phyloP scores from a whole-genome alignment of 2,888 invertebrate species.

The Germaria angustata region DNA sequence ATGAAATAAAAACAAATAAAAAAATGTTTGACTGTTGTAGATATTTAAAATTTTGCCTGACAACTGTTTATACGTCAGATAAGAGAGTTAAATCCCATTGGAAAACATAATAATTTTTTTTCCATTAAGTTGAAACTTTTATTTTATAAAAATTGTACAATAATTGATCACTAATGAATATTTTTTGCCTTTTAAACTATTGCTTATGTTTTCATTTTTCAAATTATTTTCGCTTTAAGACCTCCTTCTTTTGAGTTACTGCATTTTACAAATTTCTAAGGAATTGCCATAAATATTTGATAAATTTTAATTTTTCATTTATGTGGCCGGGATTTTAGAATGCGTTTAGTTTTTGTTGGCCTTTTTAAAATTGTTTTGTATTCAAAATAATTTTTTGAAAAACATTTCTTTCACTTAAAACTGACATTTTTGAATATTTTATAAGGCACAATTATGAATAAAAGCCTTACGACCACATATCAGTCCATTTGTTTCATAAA shows the following conservation, averaged over 20 bases:
- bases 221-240: not conserved
- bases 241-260: not conserved
- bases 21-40: no score
- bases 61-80: no score
- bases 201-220: no score
- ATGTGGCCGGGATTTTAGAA: not conserved
- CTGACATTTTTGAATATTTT: slow-evolving; percentile 50
- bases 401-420: slow-evolving; percentile 2
- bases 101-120: no score
- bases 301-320: slow-evolving; percentile 16
- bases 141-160: no score
- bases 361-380: not conserved
- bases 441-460: slow-evolving; percentile 17
- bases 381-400: not conserved
- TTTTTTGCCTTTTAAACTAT: no score
- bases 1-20: no score
- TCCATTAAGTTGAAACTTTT: no score
- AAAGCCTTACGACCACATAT: not conserved
- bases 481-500: not conserved
- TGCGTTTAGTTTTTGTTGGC: slow-evolving; percentile 34
- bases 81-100: no score
- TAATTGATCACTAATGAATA: no score
- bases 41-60: no score
- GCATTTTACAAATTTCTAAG: not conserved
- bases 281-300: slow-evolving; percentile 17